These are phyloP conservation scores for Hippopotamus amphibius DNA, from an alignment of 2,113 vertebrate species.

Conservation along the genomic window DNA sequence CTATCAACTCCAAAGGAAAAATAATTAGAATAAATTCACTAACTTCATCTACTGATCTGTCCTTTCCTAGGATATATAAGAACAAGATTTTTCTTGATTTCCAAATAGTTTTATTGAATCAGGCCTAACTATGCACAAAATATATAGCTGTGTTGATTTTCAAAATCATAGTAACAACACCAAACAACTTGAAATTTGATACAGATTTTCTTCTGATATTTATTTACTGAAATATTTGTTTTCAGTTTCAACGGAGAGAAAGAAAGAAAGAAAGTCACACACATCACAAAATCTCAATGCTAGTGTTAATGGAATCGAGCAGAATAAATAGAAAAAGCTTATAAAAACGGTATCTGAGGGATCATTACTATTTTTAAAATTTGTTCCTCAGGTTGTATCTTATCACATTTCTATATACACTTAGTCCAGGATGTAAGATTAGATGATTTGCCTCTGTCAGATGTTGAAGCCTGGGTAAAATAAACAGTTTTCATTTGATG, in stretches of 20 bases:
- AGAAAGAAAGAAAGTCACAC: not conserved
- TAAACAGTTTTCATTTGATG: slow-evolving; percentile 61
- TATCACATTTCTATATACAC: slow-evolving; percentile 55
- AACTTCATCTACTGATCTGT: not conserved
- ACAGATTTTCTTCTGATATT: slow-evolving; percentile 47
- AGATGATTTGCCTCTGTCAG: slow-evolving; percentile 46
- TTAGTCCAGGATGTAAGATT: slow-evolving; percentile 37
- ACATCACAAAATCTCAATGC: not conserved
- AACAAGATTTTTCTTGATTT: slow-evolving; percentile 48
- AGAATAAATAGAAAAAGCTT: not conserved
- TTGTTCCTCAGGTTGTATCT: slow-evolving; percentile 20
- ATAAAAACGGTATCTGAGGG: not conserved
- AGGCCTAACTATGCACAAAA: not conserved
- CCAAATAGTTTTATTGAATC: slow-evolving; percentile 36
- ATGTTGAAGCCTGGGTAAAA: slow-evolving; percentile 13
- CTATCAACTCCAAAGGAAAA: slow-evolving; percentile 33
- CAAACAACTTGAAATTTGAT: slow-evolving; percentile 37
- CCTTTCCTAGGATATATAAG: not conserved
- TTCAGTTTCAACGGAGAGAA: not conserved
- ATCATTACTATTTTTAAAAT: slow-evolving; percentile 48
- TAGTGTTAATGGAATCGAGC: not conserved
- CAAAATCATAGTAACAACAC: slow-evolving; percentile 32
- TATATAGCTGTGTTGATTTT: not conserved
- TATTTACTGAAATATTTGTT: slow-evolving; percentile 44
- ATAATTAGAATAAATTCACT: slow-evolving; percentile 9